Base-by-base conservation (phyloP, 2,888 invertebrate species). In the Prosapia bicincta region DNA sequence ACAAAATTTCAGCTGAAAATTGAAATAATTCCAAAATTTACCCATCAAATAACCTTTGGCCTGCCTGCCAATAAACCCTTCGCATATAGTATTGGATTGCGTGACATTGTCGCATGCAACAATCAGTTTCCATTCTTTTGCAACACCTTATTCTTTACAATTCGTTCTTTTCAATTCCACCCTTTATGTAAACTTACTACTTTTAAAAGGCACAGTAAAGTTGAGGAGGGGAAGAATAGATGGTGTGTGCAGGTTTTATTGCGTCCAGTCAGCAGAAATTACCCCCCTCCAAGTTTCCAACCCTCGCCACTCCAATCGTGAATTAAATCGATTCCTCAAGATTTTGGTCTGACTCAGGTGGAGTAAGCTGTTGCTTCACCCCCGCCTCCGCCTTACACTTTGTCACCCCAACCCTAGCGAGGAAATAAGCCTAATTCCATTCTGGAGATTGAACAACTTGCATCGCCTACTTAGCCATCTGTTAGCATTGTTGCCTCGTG, bases 311-410 rank as follows among this genome's bases (percentile, higher is more conserved):
- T 30, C 72, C 72, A 28, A 66, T 65, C 32, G 72, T 23, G 72
- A 72, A 72, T 72, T 72, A 72, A 72, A 72, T 72, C 72, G 72
- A 72, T 72, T 72, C 72, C 72, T 72, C 72, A 66, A 72, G 72
- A 72, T 72, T 72, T 72, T 20, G 54, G 54, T 54, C 54, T 54
- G 54, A 54, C 54, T 54, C 54, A 54, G 54, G 54, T 54, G 54
- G 20, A 54, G 54, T 54, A 20, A 54, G 54, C 54, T 54, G 54
- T 54, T 54, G 54, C 54, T 54, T 54, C 20, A 20, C 38, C 38
- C 38, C 38, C 15, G 10, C 38, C 54, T 13, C 54, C 3, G 13
- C 38, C 54, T 54, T 54, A 54, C 54, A 54, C 54, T 54, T 54
- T 54, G 54, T 54, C 54, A 54, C 54, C 54, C 54, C 54, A 54